Evolutionary conservation across 37 sponge, comb jelly and placozoan species (phyloP).

Genomic region (Agelas oroides): DNA sequence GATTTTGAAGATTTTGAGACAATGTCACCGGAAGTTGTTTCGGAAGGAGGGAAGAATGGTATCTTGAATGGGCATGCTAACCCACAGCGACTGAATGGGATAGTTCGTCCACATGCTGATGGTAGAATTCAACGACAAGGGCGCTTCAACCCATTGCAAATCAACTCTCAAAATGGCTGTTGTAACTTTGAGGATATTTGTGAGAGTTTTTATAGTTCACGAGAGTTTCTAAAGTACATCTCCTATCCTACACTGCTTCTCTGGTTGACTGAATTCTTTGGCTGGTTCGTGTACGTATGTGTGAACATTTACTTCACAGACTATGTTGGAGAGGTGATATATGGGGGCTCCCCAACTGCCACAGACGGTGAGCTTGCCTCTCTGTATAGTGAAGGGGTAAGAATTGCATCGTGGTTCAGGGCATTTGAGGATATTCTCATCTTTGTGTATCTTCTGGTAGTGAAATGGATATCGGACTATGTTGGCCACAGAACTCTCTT

Average conservation of each 20-base stretch:
- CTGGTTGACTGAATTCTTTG: constrained; percentile 2
- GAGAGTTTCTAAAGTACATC: neutral
- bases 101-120: too few relatives aligned
- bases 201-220: neutral
- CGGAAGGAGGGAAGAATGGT: too few relatives aligned
- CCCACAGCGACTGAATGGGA: too few relatives aligned
- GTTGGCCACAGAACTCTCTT: neutral
- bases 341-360: constrained; percentile 25
- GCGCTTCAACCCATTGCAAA: too few relatives aligned
- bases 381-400: constrained; percentile 24
- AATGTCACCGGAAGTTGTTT: too few relatives aligned
- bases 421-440: neutral
- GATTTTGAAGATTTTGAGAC: too few relatives aligned
- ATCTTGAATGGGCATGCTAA: too few relatives aligned
- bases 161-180: too few relatives aligned
- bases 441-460: neutral
- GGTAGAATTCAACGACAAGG: too few relatives aligned
- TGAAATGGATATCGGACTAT: neutral
- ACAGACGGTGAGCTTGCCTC: neutral
- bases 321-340: constrained; percentile 42
- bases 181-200: neutral
- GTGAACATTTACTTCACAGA: constrained; percentile 34
- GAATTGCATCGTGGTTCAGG: neutral
- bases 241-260: neutral
- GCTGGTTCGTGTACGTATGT: neutral